A percentile compares a stretch with the other conserved stretches of the same genome.
Evolutionary conservation across 1,140 invertebrate genomes (phyloP).

Genomic region (Physella acuta): DNA sequence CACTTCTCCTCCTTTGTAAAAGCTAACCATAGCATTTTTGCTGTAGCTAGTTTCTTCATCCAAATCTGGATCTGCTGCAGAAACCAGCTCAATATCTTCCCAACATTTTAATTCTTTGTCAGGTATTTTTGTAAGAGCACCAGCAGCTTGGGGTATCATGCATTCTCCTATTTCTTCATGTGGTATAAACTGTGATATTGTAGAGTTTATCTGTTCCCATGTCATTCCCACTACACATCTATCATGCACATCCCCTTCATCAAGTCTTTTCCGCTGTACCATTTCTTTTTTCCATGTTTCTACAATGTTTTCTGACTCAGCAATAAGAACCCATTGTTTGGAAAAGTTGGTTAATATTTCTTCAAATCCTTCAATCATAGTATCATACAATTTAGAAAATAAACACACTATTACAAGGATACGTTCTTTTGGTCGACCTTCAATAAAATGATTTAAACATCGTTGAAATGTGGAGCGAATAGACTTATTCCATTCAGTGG

Average conservation of each 20-base stretch:
- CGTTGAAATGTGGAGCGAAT: slow-evolving; percentile 31
- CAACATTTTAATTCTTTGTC: slow-evolving; percentile 22
- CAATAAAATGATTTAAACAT: slow-evolving; percentile 30
- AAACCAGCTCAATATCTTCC: slow-evolving; percentile 16
- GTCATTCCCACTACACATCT: slow-evolving; percentile 34
- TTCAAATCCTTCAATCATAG: slow-evolving; percentile 32
- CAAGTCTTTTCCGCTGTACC: slow-evolving; percentile 20
- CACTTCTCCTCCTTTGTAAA: slow-evolving; percentile 34
- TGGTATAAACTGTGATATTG: background rate
- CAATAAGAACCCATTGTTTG: slow-evolving; percentile 35
- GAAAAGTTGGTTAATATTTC: slow-evolving; percentile 30
- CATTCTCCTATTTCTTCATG: background rate
- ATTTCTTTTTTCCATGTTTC: slow-evolving; percentile 29
- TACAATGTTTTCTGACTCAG: slow-evolving; percentile 31
- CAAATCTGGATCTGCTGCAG: background rate
- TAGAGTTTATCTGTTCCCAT: slow-evolving; percentile 8
- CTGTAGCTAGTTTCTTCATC: slow-evolving; percentile 9
- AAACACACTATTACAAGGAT: slow-evolving; percentile 35
- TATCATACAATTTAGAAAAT: slow-evolving; percentile 35
- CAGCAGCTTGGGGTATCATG: background rate
- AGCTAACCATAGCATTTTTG: slow-evolving; percentile 26
- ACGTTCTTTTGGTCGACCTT: slow-evolving; percentile 20
- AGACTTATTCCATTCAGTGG: slow-evolving; percentile 31
- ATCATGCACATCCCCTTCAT: slow-evolving; percentile 25
- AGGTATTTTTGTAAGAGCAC: background rate